Conservation (phyloP, 2,797 vertebrate genomes). For the Thaleichthys pacificus region DNA sequence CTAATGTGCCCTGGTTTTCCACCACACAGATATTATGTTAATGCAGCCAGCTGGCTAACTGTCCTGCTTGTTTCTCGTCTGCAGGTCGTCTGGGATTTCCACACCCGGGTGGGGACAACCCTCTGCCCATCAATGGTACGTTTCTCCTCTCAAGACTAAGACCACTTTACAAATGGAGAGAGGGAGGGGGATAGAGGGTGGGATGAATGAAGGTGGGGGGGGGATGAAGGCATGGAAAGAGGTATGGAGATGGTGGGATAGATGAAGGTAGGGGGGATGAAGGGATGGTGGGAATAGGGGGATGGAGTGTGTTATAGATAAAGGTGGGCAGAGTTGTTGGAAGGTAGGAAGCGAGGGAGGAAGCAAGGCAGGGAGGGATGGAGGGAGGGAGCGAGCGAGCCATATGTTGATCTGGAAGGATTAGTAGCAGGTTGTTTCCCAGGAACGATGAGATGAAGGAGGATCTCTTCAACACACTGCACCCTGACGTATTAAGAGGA, state of each 20-base stretch:
- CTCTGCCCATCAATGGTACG: conserved; percentile 88
- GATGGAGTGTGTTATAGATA: background rate
- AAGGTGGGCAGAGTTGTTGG: background rate
- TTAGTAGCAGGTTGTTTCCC: conserved; percentile 3
- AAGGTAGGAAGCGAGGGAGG: background rate
- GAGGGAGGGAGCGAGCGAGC: background rate
- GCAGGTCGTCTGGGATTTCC: conserved; percentile 86
- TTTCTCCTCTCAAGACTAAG: conserved; percentile 26
- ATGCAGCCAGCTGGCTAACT: too few relatives aligned
- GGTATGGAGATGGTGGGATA: background rate
- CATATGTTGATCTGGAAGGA: background rate
- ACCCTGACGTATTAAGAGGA: background rate
- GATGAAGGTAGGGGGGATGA: background rate
- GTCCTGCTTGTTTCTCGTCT: conserved; percentile 36
- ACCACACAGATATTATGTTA: background rate
- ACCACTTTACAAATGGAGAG: background rate
- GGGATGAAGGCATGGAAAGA: background rate
- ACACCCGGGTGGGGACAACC: conserved; percentile 84
- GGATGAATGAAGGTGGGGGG: background rate
- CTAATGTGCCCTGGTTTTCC: background rate
- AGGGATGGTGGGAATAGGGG: background rate
- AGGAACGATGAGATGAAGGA: background rate
- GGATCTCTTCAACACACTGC: too few relatives aligned
- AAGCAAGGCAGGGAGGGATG: background rate
- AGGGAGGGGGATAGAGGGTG: background rate